phyloP scores from a whole-genome alignment of 2,888 invertebrate genomes.

The Trachelus tabidus region DNA sequence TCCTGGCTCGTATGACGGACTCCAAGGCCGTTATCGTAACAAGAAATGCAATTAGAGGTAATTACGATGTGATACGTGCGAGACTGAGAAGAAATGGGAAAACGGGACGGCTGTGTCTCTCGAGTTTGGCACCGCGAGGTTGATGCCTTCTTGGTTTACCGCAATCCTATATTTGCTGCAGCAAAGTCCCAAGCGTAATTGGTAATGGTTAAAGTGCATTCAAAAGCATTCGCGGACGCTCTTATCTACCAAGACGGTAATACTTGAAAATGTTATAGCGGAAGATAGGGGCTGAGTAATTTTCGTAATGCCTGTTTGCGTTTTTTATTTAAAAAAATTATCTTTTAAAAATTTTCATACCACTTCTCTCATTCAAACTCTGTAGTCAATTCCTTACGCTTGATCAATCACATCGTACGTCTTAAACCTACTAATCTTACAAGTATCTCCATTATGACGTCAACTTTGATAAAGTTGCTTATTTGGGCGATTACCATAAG shows the following conservation, averaged over 20 bases:
- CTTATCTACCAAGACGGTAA: not conserved
- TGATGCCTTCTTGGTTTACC: not conserved
- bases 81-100: slow-evolving; percentile 2
- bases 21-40: not conserved
- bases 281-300: not conserved
- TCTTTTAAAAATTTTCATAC: not conserved
- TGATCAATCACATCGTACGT: too few species aligned
- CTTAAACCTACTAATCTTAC: too few species aligned
- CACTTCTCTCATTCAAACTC: accelerated
- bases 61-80: not conserved
- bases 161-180: not conserved
- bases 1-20: not conserved
- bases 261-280: not conserved
- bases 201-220: too few species aligned
- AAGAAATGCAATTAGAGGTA: not conserved
- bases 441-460: too few species aligned
- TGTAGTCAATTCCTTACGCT: too few species aligned
- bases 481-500: too few species aligned
- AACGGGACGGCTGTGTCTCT: not conserved
- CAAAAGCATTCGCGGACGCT: not conserved
- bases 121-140: not conserved
- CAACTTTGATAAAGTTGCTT: too few species aligned
- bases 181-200: not conserved
- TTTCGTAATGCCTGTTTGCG: not conserved
- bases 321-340: not conserved